Evolutionary conservation across 1,140 invertebrate species (phyloP), one percentile per base, ranked within the genome.

Genomic region (Acromyrmex echinatior): DNA sequence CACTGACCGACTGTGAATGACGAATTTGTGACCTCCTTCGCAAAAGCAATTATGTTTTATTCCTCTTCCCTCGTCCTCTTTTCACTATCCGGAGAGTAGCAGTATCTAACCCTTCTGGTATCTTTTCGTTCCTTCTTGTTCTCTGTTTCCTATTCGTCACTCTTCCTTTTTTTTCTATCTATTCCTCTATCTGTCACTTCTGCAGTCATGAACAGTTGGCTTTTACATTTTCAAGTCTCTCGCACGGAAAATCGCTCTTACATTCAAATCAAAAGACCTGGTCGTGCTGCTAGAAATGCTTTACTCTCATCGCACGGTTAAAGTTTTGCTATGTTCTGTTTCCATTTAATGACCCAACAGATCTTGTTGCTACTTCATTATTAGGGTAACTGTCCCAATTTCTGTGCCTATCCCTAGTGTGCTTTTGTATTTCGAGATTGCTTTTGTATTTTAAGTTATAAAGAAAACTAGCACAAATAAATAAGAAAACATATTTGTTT

Each of bases 1-100:
- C 77, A 70, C 74, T 88, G 91, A 91, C 85, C 88, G 91, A 92
- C 65, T 88, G 86, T 92, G 90, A 92, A 91, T 86, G 91, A 86
- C 87, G 91, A 91, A 92, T 92, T 92, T 91, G 74, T 79, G 88
- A 91, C 71, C 87, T 88, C 86, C 86, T 88, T 92, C 87, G 88
- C 88, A 80, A 91, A 90, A 86, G 91, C 91, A 92, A 92, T 92
- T 90, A 91, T 91, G 88, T 91, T 90, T 90, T 90, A 84, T 87
- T 82, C 74, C 70, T 51, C 45, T 16, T 68, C 39, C 21, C 18
- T 45, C 84, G 63, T 78, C 71, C 68, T 80, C 6, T 49, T 76
- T 56, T 56, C 81, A 70, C 66, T 82, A 45, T 5, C n/a, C 58
- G 16, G 5, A 60, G 25, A 60, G 35, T 60, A 45, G 39, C 56